phyloP scores from a whole-genome alignment of 2,113 vertebrate species.

The Cheirogaleus medius region DNA sequence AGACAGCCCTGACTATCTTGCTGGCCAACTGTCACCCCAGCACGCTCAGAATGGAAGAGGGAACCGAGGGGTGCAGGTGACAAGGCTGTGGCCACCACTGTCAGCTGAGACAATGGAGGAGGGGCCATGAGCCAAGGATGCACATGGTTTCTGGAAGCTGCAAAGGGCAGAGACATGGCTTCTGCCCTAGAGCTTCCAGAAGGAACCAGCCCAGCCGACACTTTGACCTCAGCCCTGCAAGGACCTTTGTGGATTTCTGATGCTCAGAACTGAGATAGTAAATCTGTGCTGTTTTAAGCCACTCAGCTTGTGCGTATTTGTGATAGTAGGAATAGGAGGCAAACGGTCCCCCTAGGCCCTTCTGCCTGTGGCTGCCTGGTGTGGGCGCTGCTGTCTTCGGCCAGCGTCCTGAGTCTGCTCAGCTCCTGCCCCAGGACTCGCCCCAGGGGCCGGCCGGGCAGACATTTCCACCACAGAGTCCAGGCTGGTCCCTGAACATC shows the following conservation, averaged over 20 bases:
- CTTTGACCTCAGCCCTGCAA: too few relatives aligned
- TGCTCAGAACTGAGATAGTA: not conserved
- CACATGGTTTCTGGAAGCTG: not conserved
- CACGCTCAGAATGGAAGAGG: not conserved
- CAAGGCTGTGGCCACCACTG: not conserved
- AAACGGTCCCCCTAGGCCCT: not conserved
- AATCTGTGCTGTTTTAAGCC: not conserved
- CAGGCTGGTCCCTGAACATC: not conserved
- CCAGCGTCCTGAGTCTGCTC: not conserved
- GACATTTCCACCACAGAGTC: not conserved
- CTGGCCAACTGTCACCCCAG: not conserved
- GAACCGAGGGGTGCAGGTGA: accelerated
- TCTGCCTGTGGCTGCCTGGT: not conserved
- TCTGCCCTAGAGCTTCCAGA: not conserved
- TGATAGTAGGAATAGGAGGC: not conserved
- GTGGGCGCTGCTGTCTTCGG: not conserved
- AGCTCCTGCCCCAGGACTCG: not conserved
- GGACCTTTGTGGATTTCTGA: not conserved
- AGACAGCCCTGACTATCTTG: not conserved
- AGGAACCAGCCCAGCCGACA: not conserved
- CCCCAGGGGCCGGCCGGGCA: not conserved
- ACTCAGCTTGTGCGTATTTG: too few relatives aligned
- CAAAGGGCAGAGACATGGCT: not conserved
- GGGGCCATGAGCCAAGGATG: not conserved
- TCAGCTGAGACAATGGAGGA: not conserved